Base-by-base conservation (phyloP, 35 echinoderm and acorn worm species). In the Holothuria glaberrima region DNA sequence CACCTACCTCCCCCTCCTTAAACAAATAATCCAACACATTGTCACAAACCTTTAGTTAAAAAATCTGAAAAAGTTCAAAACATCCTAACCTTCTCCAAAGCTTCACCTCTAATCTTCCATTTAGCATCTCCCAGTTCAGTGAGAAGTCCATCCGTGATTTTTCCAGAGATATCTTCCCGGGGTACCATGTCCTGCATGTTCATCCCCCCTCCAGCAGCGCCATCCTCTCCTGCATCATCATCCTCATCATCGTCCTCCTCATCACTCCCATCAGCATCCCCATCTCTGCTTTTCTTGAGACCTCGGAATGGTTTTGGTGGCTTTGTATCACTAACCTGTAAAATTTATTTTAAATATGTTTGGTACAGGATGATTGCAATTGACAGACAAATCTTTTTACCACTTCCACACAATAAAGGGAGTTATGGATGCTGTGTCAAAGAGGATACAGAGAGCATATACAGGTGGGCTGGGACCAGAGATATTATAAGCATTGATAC, bases 51-150 rank as follows among this genome's bases (percentile, higher is more conserved):
- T 41, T 41, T 41, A 7, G 7, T 41, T 41, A 41, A 41, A 41
- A 41, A 41, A 41, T 41, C 36, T 41, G 36, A 41, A 41, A 41
- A 41, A 41, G 7, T 41, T 41, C 2, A 41, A 41, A 41, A 41
- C 36, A 54, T 54, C 50, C 30, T 74, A 60, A 98, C 96, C 88
- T 94, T 98, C 30, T 92, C 93, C 67, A 98, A 46, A 28, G 93
- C 96, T 72, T 99, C 91, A 17, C 97, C 97, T 68, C 97, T 88
- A 31, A 99, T 69, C 91, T 99, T 99, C 97, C 97, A 99, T 75
- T 99, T 99, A n/a, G 50, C 17, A 89, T 99, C 97, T 1, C 34
- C 78, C 5, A 99, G 86, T 85, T 99, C 97, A 9, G 65, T 80
- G n/a, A 99, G 86, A 6, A 99, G 69, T 67, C 28, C 90, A 13